A percentile compares a stretch with the other conserved stretches of the same genome.
These are phyloP conservation scores for Myxocyprinus asiaticus DNA, from an alignment of 2,113 vertebrate species.

Conservation along the genomic window DNA sequence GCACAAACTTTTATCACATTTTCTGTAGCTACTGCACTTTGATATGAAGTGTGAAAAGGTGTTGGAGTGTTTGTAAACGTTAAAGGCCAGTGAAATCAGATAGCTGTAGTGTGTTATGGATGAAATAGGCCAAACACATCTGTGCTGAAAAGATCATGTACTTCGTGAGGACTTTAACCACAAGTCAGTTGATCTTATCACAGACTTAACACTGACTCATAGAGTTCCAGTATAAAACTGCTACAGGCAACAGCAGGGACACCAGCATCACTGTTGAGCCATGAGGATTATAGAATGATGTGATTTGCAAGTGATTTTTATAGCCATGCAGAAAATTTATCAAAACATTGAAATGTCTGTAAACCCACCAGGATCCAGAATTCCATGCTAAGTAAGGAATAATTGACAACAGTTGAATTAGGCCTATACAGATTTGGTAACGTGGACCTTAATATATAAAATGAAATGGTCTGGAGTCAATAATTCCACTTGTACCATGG, in stretches of 20 bases:
- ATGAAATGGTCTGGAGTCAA: too few relatives aligned
- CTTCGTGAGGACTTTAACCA: slow-evolving; percentile 26
- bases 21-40: background rate
- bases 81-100: background rate
- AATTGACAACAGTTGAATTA: too few relatives aligned
- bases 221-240: slow-evolving; percentile 1
- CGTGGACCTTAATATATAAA: too few relatives aligned
- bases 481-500: too few relatives aligned
- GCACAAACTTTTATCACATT: background rate
- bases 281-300: background rate
- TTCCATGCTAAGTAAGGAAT: too few relatives aligned
- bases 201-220: slow-evolving; percentile 60
- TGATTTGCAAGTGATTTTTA: background rate
- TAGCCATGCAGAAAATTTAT: background rate
- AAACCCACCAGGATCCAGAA: too few relatives aligned
- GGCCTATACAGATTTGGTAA: too few relatives aligned
- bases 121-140: background rate
- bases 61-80: background rate
- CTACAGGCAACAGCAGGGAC: background rate
- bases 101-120: background rate
- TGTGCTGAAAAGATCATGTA: slow-evolving; percentile 41
- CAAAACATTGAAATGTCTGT: too few relatives aligned
- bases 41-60: too few relatives aligned
- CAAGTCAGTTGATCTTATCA: slow-evolving; percentile 67
- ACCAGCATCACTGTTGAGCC: too few relatives aligned